These are phyloP conservation scores for Anthophora plumipes DNA, from an alignment of 2,888 invertebrate genomes.

Conservation along the genomic window DNA sequence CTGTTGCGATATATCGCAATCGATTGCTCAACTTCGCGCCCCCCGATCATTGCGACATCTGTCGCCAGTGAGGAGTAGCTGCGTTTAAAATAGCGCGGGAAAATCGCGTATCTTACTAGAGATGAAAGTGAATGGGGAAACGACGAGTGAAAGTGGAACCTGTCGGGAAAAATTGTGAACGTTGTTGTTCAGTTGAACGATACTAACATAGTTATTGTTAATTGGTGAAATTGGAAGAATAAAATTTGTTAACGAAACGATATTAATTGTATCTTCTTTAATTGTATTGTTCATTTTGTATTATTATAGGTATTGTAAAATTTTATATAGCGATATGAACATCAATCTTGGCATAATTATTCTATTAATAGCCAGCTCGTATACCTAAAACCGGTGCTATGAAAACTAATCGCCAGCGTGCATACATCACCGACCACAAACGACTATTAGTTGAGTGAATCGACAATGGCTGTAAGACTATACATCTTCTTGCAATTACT, in stretches of 20 bases:
- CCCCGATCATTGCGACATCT: slow-evolving; percentile 59
- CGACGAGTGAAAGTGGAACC: background rate
- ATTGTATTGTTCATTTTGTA: too few relatives aligned
- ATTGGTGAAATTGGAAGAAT: background rate
- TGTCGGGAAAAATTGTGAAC: too few relatives aligned
- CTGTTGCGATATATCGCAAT: slow-evolving; percentile 83
- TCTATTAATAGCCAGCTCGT: background rate
- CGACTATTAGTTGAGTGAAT: background rate
- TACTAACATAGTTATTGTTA: too few relatives aligned
- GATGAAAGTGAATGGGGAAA: background rate
- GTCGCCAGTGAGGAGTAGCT: background rate
- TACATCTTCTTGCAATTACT: background rate
- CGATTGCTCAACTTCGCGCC: slow-evolving; percentile 81
- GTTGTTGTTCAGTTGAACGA: background rate
- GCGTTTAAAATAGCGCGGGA: slow-evolving; percentile 65
- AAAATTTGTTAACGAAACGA: background rate
- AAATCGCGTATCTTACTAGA: background rate
- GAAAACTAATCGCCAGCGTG: background rate
- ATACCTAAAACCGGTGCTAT: background rate
- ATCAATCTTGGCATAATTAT: background rate
- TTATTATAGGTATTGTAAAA: too few relatives aligned
- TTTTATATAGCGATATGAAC: too few relatives aligned
- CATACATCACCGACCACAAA: background rate
- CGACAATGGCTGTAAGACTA: background rate
- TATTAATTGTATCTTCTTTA: background rate